Conservation (phyloP, 2,797 vertebrate genomes). For the Anguilla obscura region DNA sequence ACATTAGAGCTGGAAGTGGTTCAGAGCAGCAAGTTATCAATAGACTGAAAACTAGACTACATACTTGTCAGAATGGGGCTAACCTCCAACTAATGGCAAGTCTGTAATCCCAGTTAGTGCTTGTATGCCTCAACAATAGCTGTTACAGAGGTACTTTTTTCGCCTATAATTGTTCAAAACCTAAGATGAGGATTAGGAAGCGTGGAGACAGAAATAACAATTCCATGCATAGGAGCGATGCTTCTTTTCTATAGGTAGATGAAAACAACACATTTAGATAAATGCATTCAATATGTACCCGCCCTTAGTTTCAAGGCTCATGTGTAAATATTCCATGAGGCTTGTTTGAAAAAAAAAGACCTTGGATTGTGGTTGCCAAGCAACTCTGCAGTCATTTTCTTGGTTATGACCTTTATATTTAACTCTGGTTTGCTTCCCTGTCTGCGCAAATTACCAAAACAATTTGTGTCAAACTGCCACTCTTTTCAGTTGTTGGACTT, state of each 20-base stretch:
- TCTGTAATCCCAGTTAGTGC: background rate
- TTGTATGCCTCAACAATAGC: too few relatives aligned
- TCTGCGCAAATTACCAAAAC: constrained; percentile 21
- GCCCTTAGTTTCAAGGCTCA: background rate
- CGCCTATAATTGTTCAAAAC: background rate
- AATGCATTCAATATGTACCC: background rate
- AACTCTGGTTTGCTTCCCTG: constrained; percentile 12
- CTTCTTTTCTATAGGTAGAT: background rate
- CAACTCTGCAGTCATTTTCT: constrained; percentile 25
- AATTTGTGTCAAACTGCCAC: background rate
- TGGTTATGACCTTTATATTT: constrained; percentile 30
- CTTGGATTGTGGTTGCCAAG: constrained; percentile 23
- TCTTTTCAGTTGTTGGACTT: background rate
- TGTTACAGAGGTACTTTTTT: background rate
- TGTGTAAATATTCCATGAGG: constrained; percentile 28
- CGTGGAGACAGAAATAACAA: background rate
- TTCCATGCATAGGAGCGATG: background rate
- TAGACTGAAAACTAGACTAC: too few relatives aligned
- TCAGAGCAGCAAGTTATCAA: too few relatives aligned
- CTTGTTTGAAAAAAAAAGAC: constrained; percentile 1
- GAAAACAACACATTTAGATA: background rate
- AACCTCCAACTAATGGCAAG: background rate
- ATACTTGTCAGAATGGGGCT: too few relatives aligned
- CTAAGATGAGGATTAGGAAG: background rate
- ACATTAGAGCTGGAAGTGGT: background rate